Evolutionary conservation across 2,113 vertebrate species (phyloP).

Genomic region (Corydoras maculifer): DNA sequence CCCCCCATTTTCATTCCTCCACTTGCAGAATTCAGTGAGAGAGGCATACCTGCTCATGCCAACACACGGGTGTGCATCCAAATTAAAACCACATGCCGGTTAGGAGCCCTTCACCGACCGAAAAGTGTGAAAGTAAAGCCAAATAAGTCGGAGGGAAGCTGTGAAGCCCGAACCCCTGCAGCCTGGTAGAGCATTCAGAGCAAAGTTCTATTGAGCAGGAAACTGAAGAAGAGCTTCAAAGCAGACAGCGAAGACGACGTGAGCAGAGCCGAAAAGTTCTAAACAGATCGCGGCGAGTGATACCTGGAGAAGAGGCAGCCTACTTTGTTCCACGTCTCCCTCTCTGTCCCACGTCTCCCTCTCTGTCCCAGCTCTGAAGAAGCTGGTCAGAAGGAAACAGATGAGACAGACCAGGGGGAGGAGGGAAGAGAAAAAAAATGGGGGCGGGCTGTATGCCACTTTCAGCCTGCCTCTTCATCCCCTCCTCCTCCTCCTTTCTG

Average conservation of each 20-base stretch:
- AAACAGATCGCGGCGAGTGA: background rate
- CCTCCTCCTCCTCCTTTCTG: constrained; percentile 14
- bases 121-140: background rate
- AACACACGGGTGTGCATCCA: background rate
- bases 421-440: constrained; percentile 13
- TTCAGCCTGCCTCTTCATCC: constrained; percentile 30
- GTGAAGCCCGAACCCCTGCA: background rate
- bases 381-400: constrained; percentile 22
- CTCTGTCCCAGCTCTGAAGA: constrained; percentile 6
- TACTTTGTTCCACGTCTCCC: constrained; percentile 24
- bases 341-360: constrained; percentile 26
- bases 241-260: background rate
- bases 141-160: background rate
- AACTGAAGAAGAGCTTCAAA: background rate
- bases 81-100: constrained; percentile 38
- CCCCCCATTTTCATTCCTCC: background rate
- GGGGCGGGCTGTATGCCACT: constrained; percentile 44
- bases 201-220: background rate
- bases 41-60: constrained; percentile 13
- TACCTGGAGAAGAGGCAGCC: constrained; percentile 45
- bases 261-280: background rate
- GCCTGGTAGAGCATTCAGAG: background rate
- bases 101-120: background rate
- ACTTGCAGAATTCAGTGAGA: background rate
- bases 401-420: constrained; percentile 12